Evolutionary conservation across 2,797 vertebrate genomes (phyloP).

Genomic region (Atherinosoma microstoma): DNA sequence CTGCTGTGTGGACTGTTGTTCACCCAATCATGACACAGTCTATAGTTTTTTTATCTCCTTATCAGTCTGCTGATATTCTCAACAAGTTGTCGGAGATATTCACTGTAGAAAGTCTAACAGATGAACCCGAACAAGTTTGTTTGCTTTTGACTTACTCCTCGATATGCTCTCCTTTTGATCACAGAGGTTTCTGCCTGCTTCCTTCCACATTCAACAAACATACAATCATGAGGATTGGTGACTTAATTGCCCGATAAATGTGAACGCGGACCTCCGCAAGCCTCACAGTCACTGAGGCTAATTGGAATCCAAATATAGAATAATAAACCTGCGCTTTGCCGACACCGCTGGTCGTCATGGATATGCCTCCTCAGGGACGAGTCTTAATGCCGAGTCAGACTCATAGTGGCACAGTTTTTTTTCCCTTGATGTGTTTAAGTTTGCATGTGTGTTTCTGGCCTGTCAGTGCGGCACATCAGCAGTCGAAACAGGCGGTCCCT

Average conservation of each 20-base stretch:
- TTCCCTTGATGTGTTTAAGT: conserved; percentile 56
- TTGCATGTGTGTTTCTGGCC: conserved; percentile 73
- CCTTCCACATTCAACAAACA: conserved; percentile 51
- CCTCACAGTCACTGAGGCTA: conserved; percentile 62
- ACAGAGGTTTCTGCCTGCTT: conserved; percentile 34
- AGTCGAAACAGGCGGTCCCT: conserved; percentile 76
- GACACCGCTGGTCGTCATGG: conserved; percentile 71
- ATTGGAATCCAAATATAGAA: conserved; percentile 79
- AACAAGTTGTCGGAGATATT: conserved; percentile 9
- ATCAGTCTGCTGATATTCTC: conserved; percentile 26
- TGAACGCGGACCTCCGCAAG: conserved; percentile 44
- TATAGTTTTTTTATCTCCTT: conserved; percentile 17
- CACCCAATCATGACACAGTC: background rate
- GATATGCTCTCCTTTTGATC: conserved; percentile 47
- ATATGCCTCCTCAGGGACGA: conserved; percentile 70
- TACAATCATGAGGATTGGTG: conserved; percentile 34
- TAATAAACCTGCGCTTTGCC: conserved; percentile 69
- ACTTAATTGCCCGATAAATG: conserved; percentile 48
- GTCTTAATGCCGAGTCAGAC: conserved; percentile 65
- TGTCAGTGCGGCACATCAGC: conserved; percentile 80
- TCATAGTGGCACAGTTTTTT: conserved; percentile 37
- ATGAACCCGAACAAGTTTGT: conserved; percentile 42
- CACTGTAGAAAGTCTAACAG: conserved; percentile 36
- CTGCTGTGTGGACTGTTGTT: background rate
- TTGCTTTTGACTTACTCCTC: conserved; percentile 35